Conservation (phyloP, 2,113 vertebrate genomes). For the Pluvianellus socialis region DNA sequence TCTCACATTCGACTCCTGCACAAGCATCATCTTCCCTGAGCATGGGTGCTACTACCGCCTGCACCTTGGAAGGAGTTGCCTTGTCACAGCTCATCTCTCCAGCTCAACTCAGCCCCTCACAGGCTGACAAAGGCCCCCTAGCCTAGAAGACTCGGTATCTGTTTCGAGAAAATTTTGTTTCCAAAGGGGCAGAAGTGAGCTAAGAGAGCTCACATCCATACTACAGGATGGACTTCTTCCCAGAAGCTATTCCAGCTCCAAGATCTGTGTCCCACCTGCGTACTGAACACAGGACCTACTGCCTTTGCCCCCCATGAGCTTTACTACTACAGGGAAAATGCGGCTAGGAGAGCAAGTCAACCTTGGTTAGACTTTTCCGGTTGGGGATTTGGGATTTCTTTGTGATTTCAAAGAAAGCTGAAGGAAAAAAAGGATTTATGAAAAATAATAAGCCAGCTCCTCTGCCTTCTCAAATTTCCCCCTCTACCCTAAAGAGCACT, state of each 20-base stretch:
- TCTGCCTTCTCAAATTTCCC: background rate
- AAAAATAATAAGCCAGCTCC: background rate
- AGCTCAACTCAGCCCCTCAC: background rate
- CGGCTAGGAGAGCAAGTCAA: background rate
- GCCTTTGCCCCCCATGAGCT: background rate
- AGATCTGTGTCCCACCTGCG: background rate
- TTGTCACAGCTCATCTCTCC: background rate
- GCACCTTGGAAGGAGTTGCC: background rate
- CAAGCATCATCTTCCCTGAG: background rate
- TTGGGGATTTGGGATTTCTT: background rate
- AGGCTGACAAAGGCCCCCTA: background rate
- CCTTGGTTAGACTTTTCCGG: background rate
- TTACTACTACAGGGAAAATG: background rate
- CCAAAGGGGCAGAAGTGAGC: background rate
- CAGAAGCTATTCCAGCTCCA: background rate
- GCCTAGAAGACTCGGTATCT: background rate
- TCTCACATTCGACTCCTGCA: accelerated
- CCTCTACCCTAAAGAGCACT: background rate
- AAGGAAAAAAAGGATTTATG: background rate
- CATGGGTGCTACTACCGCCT: background rate
- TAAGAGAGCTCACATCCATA: background rate
- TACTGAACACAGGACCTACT: background rate
- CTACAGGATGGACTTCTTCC: background rate
- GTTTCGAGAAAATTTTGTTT: background rate
- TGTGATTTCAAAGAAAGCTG: background rate